Base-by-base conservation (phyloP, 2,888 invertebrate species). In the Trichopria drosophilae region DNA sequence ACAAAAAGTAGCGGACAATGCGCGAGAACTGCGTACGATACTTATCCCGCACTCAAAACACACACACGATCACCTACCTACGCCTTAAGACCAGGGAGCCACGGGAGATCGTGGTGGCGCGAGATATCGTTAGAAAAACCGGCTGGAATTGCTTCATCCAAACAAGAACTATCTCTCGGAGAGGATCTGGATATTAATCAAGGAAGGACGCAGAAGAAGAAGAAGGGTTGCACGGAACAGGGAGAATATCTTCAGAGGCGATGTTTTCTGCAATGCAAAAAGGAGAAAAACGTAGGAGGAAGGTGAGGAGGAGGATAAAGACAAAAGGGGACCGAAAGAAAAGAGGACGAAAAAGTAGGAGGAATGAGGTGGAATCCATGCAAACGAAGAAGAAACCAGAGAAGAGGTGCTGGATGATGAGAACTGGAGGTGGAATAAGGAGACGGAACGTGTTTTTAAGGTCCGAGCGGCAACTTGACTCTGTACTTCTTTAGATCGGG, bases 101-200 rank as follows among this genome's bases (percentile, higher is more conserved):
- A 42, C 49, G 47, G 46, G 52, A 51, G 40, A 35, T 36, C 44
- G 44, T 28, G 36, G 22, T 47, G 59, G 63, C 57, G 64, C 66
- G 66, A 62, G 66, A 64, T 67, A 66, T 65, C 64, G 65, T 64
- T 61, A 61, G 65, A 70, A 67, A 69, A 66, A 61, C 66, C 64
- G 66, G 65, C 65, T 67, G 59, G 63, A 72, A 71, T 69, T 68
- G 70, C 71, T 72, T 72, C 70, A 70, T 72, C 67, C 67, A 63
- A 67, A 66, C 67, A 66, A 66, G 69, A 68, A 67, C 64, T 63
- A 67, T 68, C 65, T 67, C 60, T 59, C 53, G 57, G 56, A 60
- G 65, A 58, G 65, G 64, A 71, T 70, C 69, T 68, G 65, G 68
- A 65, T 67, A 72, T 71, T 71, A 66, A 72, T 72, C 68, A 65